Evolutionary conservation across 1,140 invertebrate genomes (phyloP), one percentile per base, ranked within the genome.

Genomic region (Colletes latitarsis): DNA sequence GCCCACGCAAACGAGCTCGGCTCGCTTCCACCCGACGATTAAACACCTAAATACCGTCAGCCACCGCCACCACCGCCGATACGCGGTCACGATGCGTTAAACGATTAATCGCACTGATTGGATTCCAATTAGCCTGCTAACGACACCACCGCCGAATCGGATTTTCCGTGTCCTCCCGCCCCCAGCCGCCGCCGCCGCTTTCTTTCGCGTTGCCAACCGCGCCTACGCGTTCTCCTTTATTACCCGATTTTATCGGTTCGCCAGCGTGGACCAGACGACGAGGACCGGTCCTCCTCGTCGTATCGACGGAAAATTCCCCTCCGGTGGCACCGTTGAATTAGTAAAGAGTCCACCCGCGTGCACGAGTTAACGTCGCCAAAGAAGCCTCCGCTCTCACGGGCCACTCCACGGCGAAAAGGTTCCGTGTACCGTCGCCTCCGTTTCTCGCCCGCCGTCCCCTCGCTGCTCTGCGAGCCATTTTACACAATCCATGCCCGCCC

Each of bases 31-130:
- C 82, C 85, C 67, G 9, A 12, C 77, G 77, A 89, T 91, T 90
- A 91, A 92, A 91, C 91, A 90, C 88, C 90, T 85, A 91, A 92
- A 91, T 87, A 90, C 88, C 86, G 76, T 82, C 67, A 82, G 83
- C 64, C 67, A 58, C 49, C 68, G 64, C 78, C 83, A 53, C 64
- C 76, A 63, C 81, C 63, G 62, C 58, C 81, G 69, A 67, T 85
- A 72, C 58, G 68, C 81, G 82, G 74, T 72, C 79, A 67, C 77
- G 84, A 86, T 83, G 87, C 90, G 88, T 91, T 88, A 87, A 89
- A 82, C 90, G 87, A 92, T 92, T 92, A 91, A 91, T 92, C 86
- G 88, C 83, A 67, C 87, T 89, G 88, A 92, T 92, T 92, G 91
- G 90, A 91, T 91, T 92, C 82, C 92, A 92, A 92, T 92, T 92